Conservation (phyloP, 2,113 vertebrate genomes). For the Erythrocebus patas region DNA sequence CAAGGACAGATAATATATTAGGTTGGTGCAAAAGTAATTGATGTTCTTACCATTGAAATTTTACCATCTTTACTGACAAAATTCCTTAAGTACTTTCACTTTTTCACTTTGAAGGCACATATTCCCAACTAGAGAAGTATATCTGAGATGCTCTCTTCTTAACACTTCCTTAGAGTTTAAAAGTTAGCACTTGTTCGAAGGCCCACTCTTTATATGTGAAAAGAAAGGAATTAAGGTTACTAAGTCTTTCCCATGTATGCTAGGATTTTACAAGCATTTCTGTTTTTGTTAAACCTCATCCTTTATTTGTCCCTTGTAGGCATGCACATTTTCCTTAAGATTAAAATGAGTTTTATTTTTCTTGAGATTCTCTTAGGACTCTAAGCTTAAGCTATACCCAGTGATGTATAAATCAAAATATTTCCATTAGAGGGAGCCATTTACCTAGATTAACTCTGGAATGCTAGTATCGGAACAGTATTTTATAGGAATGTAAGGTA, state of each 20-base stretch:
- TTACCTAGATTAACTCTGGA: not conserved
- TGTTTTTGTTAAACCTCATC: not conserved
- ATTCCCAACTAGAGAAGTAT: not conserved
- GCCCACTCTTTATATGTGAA: not conserved
- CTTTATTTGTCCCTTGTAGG: not conserved
- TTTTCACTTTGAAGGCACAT: not conserved
- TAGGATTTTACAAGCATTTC: not conserved
- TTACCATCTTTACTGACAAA: not conserved
- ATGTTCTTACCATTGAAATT: no score
- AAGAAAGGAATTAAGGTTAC: not conserved
- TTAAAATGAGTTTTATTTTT: not conserved
- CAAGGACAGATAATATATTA: not conserved
- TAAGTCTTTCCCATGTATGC: not conserved
- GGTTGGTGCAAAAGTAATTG: no score
- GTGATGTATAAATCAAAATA: not conserved
- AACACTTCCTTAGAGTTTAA: not conserved
- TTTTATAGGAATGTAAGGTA: not conserved
- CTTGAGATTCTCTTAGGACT: not conserved
- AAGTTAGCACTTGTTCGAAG: not conserved
- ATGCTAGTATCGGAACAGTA: not conserved
- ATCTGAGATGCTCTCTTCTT: not conserved
- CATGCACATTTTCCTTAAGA: not conserved
- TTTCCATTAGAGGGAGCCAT: conserved; percentile 56
- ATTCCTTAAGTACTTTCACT: not conserved
- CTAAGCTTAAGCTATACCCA: not conserved